A percentile compares a stretch with the other conserved stretches of the same genome.
These are phyloP conservation scores for Papilio elwesi DNA, from an alignment of 2,888 invertebrate species.

Conservation along the genomic window DNA sequence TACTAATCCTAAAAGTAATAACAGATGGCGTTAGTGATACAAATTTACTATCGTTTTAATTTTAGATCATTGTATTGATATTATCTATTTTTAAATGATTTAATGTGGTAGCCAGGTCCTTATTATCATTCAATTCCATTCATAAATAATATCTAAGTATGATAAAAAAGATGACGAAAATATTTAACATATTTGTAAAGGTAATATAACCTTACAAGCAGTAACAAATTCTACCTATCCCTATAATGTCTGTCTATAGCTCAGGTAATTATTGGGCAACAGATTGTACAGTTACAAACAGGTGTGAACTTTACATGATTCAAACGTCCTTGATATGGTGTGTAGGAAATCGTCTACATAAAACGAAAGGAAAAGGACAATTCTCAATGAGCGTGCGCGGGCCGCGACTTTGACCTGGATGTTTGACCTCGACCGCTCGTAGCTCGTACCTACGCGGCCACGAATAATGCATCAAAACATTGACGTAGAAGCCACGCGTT, in stretches of 20 bases:
- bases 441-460: conserved; percentile 45
- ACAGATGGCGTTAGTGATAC: conserved; percentile 25
- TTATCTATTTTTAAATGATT: background rate
- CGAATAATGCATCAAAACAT: conserved; percentile 42
- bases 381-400: conserved; percentile 57
- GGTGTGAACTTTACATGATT: background rate
- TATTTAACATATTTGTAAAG: background rate
- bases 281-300: background rate
- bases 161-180: background rate
- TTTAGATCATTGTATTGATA: conserved; percentile 1
- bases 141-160: background rate
- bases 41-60: background rate
- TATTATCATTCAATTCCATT: background rate
- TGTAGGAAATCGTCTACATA: conserved; percentile 29
- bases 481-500: conserved; percentile 24
- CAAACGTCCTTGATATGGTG: conserved; percentile 1
- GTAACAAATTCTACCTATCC: background rate
- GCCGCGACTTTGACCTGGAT: conserved; percentile 76
- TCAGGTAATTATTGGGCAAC: background rate
- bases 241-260: no score
- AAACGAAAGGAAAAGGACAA: conserved; percentile 56
- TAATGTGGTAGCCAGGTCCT: background rate
- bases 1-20: background rate
- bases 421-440: conserved; percentile 67
- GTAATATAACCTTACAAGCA: background rate